These are phyloP conservation scores for Enteromius anoplus DNA, from an alignment of 2,797 vertebrate genomes.

Conservation along the genomic window DNA sequence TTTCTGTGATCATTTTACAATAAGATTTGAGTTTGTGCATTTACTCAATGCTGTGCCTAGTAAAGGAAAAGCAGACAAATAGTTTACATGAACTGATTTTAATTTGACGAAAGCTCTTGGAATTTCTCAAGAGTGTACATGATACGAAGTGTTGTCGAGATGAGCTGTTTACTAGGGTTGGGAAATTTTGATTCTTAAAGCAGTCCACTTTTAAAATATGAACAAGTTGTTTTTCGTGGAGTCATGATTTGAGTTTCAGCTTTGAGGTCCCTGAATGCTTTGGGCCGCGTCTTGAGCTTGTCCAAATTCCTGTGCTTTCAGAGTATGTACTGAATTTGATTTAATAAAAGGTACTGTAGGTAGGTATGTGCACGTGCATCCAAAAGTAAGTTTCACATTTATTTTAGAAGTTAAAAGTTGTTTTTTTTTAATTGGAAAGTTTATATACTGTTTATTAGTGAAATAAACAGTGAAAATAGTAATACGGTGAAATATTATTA, in stretches of 20 bases:
- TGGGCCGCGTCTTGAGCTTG: background rate
- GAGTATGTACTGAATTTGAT: background rate
- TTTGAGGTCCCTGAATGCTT: background rate
- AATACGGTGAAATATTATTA: background rate
- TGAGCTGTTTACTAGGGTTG: background rate
- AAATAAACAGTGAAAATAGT: background rate
- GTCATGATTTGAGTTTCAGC: background rate
- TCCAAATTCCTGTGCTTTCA: slow-evolving; percentile 3
- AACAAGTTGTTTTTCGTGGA: background rate
- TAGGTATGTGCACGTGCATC: background rate
- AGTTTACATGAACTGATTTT: background rate
- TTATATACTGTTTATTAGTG: background rate
- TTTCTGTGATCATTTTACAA: slow-evolving; percentile 15
- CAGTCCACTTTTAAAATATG: background rate
- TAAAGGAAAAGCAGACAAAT: background rate
- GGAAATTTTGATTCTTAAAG: background rate
- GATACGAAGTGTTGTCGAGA: background rate
- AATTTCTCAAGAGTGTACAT: background rate
- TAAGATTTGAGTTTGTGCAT: background rate
- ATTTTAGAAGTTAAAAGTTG: background rate
- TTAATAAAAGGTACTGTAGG: background rate
- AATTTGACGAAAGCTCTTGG: background rate
- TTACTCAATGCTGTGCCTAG: background rate
- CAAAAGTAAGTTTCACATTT: background rate
- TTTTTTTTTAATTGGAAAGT: background rate